phyloP scores from a whole-genome alignment of 2,797 vertebrate species.

The Oreochromis mossambicus region DNA sequence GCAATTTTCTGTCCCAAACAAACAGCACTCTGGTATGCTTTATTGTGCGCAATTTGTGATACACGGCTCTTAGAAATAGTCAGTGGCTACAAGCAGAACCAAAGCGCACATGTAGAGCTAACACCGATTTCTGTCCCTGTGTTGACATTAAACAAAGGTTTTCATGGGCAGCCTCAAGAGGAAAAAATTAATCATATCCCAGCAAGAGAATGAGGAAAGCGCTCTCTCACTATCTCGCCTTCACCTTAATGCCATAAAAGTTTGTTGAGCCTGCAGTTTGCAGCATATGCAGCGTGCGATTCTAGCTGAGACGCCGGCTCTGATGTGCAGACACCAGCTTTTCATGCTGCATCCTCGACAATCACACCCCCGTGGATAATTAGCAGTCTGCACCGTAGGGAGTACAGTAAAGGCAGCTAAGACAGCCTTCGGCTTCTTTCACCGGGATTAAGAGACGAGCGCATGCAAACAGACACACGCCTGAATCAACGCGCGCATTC shows the following conservation, averaged over 20 bases:
- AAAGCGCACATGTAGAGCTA: background rate
- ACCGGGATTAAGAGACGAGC: background rate
- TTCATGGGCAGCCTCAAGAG: background rate
- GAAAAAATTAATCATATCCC: background rate
- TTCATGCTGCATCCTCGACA: constrained; percentile 55
- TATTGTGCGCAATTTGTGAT: constrained; percentile 34
- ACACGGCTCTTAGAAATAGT: too few relatives aligned
- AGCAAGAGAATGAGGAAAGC: background rate
- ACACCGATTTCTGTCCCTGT: background rate
- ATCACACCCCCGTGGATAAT: constrained; percentile 58
- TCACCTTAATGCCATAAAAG: background rate
- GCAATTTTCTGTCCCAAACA: constrained; percentile 56
- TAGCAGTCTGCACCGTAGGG: constrained; percentile 49
- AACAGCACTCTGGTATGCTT: constrained; percentile 48
- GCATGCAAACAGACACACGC: background rate
- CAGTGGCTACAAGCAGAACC: too few relatives aligned
- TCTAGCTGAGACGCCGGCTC: constrained; percentile 33
- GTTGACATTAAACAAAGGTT: background rate
- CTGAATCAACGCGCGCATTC: background rate
- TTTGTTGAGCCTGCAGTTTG: background rate
- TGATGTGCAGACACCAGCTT: constrained; percentile 53
- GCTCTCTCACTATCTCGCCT: background rate
- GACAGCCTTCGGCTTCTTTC: constrained; percentile 23
- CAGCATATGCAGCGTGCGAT: background rate
- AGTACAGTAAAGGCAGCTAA: constrained; percentile 48